Base-by-base conservation (phyloP, 2,888 invertebrate genomes). In the Hydrotaea diabolus region DNA sequence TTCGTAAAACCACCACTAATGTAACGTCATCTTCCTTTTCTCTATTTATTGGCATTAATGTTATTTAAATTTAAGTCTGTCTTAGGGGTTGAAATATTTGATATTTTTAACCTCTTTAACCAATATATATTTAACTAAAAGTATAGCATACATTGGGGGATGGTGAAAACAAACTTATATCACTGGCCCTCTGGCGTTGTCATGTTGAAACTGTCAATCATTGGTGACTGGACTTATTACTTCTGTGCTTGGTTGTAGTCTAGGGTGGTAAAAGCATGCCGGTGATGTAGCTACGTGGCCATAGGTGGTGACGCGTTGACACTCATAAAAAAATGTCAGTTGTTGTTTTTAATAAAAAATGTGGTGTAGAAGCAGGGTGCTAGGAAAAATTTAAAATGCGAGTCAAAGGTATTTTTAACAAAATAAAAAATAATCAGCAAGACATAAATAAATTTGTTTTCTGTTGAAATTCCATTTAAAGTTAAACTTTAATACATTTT, bases 101-200 rank as follows among this genome's bases (percentile, higher is more conserved):
- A n/a, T n/a, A n/a, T n/a, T n/a, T n/a, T n/a, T n/a, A n/a, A n/a
- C n/a, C n/a, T n/a, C n/a, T n/a, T n/a, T n/a, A n/a, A n/a, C n/a
- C n/a, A n/a, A n/a, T n/a, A n/a, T n/a, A n/a, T n/a, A n/a, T n/a
- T n/a, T n/a, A n/a, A n/a, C n/a, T n/a, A n/a, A n/a, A n/a, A n/a
- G n/a, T n/a, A n/a, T n/a, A 66, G 79, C 57, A 72, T 79, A 79
- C n/a, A 23, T 59, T 79, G 11, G 13, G 83, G 83, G 39, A 73
- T 19, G 5, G 8, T 0, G 31, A 31, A 7, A 4, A 0, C 0
- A 23, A 17, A 39, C 7, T 73, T 13, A 1, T 17, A 21, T 2
- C 4, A 7, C 0, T 1, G 36, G 80, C 80, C 83, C 57, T 62
- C 83, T 77, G 23, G 76, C 57, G 77, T 1, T n/a, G 2, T 55